These are phyloP conservation scores for Strigamia crassipes DNA, from an alignment of 2,888 invertebrate genomes.

Conservation along the genomic window DNA sequence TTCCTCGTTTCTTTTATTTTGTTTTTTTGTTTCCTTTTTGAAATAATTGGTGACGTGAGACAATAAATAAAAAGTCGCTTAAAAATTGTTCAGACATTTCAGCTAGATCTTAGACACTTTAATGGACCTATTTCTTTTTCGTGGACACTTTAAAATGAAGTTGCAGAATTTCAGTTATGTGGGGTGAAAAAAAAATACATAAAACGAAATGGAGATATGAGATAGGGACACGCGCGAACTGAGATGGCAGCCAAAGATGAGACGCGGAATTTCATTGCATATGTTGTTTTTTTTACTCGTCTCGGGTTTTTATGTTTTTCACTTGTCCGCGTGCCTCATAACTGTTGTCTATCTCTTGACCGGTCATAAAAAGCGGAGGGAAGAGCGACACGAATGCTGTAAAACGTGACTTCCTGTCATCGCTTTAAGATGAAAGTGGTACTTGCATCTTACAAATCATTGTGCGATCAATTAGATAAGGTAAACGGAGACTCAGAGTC, in stretches of 20 bases:
- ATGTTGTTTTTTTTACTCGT: not conserved
- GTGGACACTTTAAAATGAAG: not conserved
- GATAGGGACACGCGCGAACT: not conserved
- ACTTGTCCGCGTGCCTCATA: not conserved
- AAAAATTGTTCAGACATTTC: not conserved
- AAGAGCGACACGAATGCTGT: not conserved
- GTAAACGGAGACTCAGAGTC: not conserved
- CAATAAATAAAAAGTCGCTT: not conserved
- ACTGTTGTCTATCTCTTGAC: not conserved
- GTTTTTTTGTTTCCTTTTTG: no score
- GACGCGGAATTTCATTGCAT: not conserved
- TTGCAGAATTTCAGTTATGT: conserved; percentile 3
- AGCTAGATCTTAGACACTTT: not conserved
- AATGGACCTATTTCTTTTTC: not conserved
- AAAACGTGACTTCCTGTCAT: not conserved
- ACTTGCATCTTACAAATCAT: not conserved
- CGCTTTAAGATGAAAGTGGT: not conserved
- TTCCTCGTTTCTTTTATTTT: no score
- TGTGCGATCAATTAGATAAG: not conserved
- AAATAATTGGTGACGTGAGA: not conserved
- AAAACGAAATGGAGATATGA: not conserved
- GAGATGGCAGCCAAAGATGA: not conserved
- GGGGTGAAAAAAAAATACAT: not conserved
- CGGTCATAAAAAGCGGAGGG: not conserved
- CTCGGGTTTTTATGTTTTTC: not conserved